Evolutionary conservation across 1,140 invertebrate species (phyloP), one percentile per base, ranked within the genome.

Genomic region (Drosophila funebris): DNA sequence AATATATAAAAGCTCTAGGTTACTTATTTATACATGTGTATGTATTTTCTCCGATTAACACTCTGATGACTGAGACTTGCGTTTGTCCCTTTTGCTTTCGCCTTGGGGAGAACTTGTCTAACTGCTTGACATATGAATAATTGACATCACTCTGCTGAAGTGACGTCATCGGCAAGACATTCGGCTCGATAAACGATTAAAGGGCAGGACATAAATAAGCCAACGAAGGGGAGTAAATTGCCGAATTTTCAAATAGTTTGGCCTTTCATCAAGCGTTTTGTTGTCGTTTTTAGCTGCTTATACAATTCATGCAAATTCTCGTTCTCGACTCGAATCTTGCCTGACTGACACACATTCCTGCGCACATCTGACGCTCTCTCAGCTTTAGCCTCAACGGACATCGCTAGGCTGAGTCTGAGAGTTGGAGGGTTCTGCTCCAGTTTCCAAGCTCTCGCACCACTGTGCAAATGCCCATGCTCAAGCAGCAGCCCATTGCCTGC

Each of bases 231-330:
- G 48, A 37, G 43, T 61, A 68, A 60, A 57, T 73, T 50, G 31
- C 22, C 48, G 39, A 61, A 68, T 57, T 33, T 11, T 11, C 56
- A 68, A 72, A 41, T 53, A 57, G 63, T 56, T 78, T 73, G 63
- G 52, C 46, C 54, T 84, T 80, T 84, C 76, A 73, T 73, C 9
- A 36, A 62, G 60, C 61, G 60, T 24, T 71, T 81, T 81, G 69
- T 81, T 75, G 77, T 81, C 70, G 64, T 87, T 60, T 53, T 22
- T 44, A 9, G 22, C 37, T 68, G 70, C 70, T 73, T 87, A 82
- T 78, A 88, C 83, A 87, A 87, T 87, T 87, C 73, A 78, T 82
- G 75, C 77, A 82, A 76, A 85, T 81, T 61, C 68, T 52, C 48
- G 39, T 36, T 13, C 33, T 33, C 48, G 39, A 56, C 37, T 76